Evolutionary conservation across 2,888 invertebrate genomes (phyloP).

Genomic region (Carcina quercana): DNA sequence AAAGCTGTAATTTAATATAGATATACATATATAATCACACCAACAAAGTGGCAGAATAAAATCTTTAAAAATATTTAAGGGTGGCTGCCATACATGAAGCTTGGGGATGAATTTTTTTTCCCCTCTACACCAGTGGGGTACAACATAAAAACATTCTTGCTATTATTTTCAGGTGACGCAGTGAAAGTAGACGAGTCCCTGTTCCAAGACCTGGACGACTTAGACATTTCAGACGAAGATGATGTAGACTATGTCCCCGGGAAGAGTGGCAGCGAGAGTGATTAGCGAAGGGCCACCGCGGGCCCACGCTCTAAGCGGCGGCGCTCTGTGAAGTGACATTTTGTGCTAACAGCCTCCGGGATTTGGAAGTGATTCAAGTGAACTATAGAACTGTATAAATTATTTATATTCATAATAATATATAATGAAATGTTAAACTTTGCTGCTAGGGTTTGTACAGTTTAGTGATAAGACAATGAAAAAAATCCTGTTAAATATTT

Average conservation of each 20-base stretch:
- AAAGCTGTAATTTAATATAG: no score
- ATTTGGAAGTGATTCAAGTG: background rate
- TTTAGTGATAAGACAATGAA: no score
- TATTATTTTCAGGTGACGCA: conserved; percentile 76
- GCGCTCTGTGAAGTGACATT: conserved; percentile 1
- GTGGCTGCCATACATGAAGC: no score
- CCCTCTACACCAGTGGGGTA: no score
- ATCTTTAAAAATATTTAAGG: no score
- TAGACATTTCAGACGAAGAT: conserved; percentile 82
- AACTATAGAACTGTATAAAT: no score
- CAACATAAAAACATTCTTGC: background rate
- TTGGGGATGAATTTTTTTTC: no score
- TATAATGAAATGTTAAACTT: no score
- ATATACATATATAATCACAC: background rate
- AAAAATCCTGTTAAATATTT: no score
- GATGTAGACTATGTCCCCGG: conserved; percentile 79
- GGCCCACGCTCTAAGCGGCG: conserved; percentile 5
- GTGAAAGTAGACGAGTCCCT: conserved; percentile 95
- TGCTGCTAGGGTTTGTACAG: no score
- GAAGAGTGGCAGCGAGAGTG: conserved; percentile 57
- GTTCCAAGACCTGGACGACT: conserved; percentile 91
- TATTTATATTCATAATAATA: no score
- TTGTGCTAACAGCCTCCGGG: background rate
- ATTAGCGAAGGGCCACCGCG: conserved; percentile 34
- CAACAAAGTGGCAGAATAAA: no score